Percentiles rank a stretch among this genome's conserved stretches.
phyloP scores from a whole-genome alignment of 2,888 invertebrate genomes.

The Epinotia nisella region DNA sequence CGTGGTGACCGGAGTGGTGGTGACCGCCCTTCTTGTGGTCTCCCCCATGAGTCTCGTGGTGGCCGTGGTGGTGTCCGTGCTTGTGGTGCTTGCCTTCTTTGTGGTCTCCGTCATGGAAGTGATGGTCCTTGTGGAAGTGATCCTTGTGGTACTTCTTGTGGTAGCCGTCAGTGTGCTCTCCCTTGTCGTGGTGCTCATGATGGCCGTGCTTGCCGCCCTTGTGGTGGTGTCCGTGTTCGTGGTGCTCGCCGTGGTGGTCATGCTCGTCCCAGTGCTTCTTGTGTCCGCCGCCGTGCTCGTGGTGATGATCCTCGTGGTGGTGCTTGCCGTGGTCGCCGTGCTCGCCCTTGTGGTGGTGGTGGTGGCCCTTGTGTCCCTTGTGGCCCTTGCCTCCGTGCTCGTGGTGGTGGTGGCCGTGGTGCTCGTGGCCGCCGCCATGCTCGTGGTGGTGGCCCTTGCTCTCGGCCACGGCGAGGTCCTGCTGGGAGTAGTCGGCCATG shows the following conservation, averaged over 20 bases:
- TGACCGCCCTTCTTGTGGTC: conserved; percentile 92
- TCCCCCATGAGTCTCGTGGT: conserved; percentile 89
- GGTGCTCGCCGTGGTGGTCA: conserved; percentile 90
- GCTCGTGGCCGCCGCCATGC: conserved; percentile 87
- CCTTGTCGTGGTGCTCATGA: conserved; percentile 93
- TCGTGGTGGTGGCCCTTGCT: conserved; percentile 82
- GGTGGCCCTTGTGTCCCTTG: conserved; percentile 90
- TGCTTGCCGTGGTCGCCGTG: conserved; percentile 91
- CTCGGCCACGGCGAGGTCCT: conserved; percentile 79
- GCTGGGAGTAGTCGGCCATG: conserved; percentile 61
- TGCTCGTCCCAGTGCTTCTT: conserved; percentile 92
- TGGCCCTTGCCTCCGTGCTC: conserved; percentile 90
- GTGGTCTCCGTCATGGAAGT: conserved; percentile 94
- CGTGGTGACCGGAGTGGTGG: conserved; percentile 91
- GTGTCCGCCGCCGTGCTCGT: conserved; percentile 90
- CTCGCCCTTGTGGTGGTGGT: conserved; percentile 91
- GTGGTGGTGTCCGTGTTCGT: conserved; percentile 90
- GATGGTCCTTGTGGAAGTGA: conserved; percentile 94
- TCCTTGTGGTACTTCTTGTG: conserved; percentile 95
- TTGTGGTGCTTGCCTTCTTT: conserved; percentile 93
- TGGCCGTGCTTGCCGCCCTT: conserved; percentile 92
- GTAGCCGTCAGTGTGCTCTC: conserved; percentile 91
- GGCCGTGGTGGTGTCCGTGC: conserved; percentile 89
- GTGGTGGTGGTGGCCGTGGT: conserved; percentile 87
- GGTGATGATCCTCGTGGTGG: conserved; percentile 89